Evolutionary conservation across 2,113 vertebrate species (phyloP).

Genomic region (Sinocyclocheilus maitianheensis): DNA sequence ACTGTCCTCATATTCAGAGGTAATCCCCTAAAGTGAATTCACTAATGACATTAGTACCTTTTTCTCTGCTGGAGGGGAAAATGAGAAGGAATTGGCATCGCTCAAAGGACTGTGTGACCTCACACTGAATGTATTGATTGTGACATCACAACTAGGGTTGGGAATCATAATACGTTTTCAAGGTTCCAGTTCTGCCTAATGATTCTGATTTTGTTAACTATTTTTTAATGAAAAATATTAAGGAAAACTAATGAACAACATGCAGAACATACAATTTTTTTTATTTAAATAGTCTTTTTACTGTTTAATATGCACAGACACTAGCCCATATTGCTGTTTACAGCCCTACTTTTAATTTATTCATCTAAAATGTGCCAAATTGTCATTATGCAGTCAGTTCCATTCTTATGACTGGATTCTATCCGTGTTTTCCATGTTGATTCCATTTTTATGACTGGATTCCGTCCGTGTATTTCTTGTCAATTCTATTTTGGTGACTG

Average conservation of each 20-base stretch:
- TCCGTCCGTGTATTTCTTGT: too few relatives aligned
- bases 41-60: slow-evolving; percentile 60
- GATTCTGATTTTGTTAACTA: background rate
- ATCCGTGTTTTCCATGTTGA: too few relatives aligned
- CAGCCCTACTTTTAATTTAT: too few relatives aligned
- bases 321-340: too few relatives aligned
- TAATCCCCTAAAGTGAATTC: slow-evolving; percentile 66
- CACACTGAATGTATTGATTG: background rate
- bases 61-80: slow-evolving; percentile 22
- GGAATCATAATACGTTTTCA: background rate
- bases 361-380: too few relatives aligned
- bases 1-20: slow-evolving; percentile 52
- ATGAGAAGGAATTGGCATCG: slow-evolving; percentile 9
- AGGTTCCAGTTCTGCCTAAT: background rate
- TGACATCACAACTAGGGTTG: background rate
- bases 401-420: too few relatives aligned
- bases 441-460: too few relatives aligned
- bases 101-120: slow-evolving; percentile 34
- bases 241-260: background rate
- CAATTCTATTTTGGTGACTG: too few relatives aligned
- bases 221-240: background rate
- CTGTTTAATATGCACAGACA: background rate
- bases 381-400: background rate
- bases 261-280: too few relatives aligned
- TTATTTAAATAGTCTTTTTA: too few relatives aligned